Base-by-base conservation (phyloP, 1,140 invertebrate genomes). In the Medauroidea extradentata region DNA sequence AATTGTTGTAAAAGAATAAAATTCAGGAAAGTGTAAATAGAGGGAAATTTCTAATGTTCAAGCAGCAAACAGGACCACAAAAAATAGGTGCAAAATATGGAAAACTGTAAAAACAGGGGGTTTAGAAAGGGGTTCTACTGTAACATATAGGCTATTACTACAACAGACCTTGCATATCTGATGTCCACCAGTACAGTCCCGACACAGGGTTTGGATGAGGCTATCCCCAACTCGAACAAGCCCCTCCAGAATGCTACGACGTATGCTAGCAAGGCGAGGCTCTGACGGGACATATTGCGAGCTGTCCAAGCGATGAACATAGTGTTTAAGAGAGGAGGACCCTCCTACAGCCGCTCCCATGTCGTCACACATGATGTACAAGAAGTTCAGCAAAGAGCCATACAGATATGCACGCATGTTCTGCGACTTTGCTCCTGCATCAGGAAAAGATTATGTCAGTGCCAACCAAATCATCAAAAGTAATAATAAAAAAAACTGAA, bases 391-490 rank as follows among this genome's bases (percentile, higher is more conserved):
- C 48, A 81, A 65, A 8, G 78, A 72, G 55, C 84, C 89, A 68
- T 95, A 95, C 3, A 94, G 73, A 72, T 94, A 93, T 0, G 91
- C 89, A 46, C 91, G 75, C 38, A 94, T 83, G 67, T 91, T 89
- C 67, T 94, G 92, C 2, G 85, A 86, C 0, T 84, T 83, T 0
- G 83, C 81, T 42, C 86, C 85, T 3, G 85, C 84, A 11, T 84
- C 29, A 34, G 5, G 11, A 34, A 34, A 11, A 34, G n/a, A n/a
- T n/a, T n/a, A n/a, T n/a, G n/a, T n/a, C n/a, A n/a, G n/a, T n/a
- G n/a, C n/a, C n/a, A n/a, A n/a, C n/a, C n/a, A n/a, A n/a, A n/a
- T n/a, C n/a, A n/a, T n/a, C n/a, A n/a, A n/a, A n/a, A n/a, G n/a
- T n/a, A n/a, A n/a, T n/a, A n/a, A n/a, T n/a, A n/a, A n/a, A n/a